These are phyloP conservation scores for Parauchenoglanis punctatus DNA, from an alignment of 2,797 vertebrate species.

Conservation along the genomic window DNA sequence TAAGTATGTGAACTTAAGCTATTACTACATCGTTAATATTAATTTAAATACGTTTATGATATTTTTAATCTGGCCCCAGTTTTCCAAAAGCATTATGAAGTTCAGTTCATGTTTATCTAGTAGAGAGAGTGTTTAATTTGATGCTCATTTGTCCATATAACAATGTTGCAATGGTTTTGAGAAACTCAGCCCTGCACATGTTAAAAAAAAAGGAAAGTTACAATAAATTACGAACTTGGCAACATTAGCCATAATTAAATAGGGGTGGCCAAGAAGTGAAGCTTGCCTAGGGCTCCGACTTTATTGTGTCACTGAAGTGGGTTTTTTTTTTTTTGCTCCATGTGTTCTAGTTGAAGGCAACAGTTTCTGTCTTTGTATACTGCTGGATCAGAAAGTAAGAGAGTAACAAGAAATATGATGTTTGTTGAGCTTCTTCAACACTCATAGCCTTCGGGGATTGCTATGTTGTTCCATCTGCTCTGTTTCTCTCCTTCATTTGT, in stretches of 20 bases:
- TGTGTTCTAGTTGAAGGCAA: not conserved
- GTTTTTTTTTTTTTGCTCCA: not conserved
- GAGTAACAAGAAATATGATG: constrained; percentile 5
- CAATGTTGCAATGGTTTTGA: not conserved
- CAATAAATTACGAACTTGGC: not conserved
- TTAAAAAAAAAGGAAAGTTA: not conserved
- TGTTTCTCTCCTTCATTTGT: constrained; percentile 2
- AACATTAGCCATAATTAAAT: not conserved
- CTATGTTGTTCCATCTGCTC: constrained; percentile 21
- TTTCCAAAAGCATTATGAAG: not conserved
- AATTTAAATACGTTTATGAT: not conserved
- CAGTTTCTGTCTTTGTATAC: constrained; percentile 5
- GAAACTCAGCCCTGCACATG: not conserved
- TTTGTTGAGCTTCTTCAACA: constrained; percentile 1
- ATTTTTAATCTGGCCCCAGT: not conserved
- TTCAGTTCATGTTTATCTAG: not conserved
- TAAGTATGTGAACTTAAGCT: not conserved
- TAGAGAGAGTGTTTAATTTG: not conserved
- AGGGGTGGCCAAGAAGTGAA: not conserved
- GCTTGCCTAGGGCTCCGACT: not conserved
- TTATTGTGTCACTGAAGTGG: constrained; percentile 5
- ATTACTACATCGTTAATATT: not conserved
- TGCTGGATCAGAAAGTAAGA: not conserved
- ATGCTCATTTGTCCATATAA: not conserved
- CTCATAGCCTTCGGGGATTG: not conserved